Conservation (phyloP, 1,140 invertebrate species). For the Penaeus vannamei region DNA sequence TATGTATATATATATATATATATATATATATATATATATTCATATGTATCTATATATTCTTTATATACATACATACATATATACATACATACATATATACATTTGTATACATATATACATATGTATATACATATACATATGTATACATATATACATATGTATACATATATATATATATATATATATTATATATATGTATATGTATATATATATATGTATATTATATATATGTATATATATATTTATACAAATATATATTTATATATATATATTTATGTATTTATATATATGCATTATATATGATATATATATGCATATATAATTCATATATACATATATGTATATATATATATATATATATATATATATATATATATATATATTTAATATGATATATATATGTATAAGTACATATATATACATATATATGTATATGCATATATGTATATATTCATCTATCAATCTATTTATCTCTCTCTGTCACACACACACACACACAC, state of each 20-base stretch:
- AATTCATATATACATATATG: slow-evolving; percentile 37
- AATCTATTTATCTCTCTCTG: not conserved
- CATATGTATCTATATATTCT: slow-evolving; percentile 12
- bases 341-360: slow-evolving; percentile 36
- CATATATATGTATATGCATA: slow-evolving; percentile 28
- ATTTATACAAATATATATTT: not conserved
- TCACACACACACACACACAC: not conserved
- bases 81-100: slow-evolving; percentile 5
- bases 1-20: slow-evolving; percentile 8
- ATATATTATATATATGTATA: no score
- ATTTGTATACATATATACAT: slow-evolving; percentile 12
- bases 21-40: slow-evolving; percentile 38
- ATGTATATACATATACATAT: no score
- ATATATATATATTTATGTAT: slow-evolving; percentile 30
- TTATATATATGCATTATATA: not conserved
- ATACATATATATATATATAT: no score
- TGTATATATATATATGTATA: no score
- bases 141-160: no score
- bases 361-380: slow-evolving; percentile 8
- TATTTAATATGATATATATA: slow-evolving; percentile 16
- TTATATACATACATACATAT: not conserved
- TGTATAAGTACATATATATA: slow-evolving; percentile 31
- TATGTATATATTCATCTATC: not conserved
- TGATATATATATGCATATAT: slow-evolving; percentile 30
- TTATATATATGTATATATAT: not conserved